Conservation (phyloP, 2,888 invertebrate genomes). For the Brenthis hecate region DNA sequence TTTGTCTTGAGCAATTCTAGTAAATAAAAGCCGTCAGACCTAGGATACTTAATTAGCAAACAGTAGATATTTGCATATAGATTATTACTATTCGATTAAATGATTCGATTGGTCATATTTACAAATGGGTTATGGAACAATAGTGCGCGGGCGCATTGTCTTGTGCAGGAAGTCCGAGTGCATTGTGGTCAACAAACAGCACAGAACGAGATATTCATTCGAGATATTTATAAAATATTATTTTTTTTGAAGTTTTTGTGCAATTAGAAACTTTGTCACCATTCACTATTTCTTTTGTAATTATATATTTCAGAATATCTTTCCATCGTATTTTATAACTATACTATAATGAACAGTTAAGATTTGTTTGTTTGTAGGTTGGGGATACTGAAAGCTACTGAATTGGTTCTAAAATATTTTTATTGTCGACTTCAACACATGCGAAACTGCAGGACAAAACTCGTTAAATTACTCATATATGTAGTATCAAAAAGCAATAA, state of each 20-base stretch:
- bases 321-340: too few relatives aligned
- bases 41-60: constrained; percentile 1
- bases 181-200: constrained; percentile 77
- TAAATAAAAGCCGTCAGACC: not conserved
- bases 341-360: too few relatives aligned
- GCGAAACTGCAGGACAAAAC: too few relatives aligned
- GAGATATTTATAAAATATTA: constrained; percentile 48
- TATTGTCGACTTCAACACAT: too few relatives aligned
- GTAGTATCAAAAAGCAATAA: too few relatives aligned
- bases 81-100: constrained; percentile 26
- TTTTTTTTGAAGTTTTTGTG: constrained; percentile 34
- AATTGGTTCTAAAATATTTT: too few relatives aligned
- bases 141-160: constrained; percentile 73
- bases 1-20: not conserved
- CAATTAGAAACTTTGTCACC: not conserved
- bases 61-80: constrained; percentile 21
- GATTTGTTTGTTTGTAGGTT: too few relatives aligned
- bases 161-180: constrained; percentile 75
- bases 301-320: not conserved
- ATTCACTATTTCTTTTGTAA: not conserved
- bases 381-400: too few relatives aligned
- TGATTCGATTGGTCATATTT: constrained; percentile 63
- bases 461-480: too few relatives aligned
- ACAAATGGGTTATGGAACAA: constrained; percentile 71
- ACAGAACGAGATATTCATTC: constrained; percentile 75